Percentiles rank a stretch among this genome's conserved stretches.
phyloP scores from a whole-genome alignment of 2,888 invertebrate genomes.

The Caenorhabditis virilis region DNA sequence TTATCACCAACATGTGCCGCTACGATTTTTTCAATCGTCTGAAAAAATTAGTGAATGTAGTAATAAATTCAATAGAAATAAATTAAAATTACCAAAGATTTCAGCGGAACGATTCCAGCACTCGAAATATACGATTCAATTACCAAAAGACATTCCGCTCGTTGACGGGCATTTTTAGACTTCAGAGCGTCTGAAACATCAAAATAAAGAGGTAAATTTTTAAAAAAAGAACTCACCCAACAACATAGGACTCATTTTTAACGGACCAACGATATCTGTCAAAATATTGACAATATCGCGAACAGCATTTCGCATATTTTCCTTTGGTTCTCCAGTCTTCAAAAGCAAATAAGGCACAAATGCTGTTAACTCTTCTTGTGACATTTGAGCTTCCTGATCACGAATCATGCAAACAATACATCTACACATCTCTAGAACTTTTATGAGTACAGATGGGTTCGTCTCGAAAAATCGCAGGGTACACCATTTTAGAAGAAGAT shows the following conservation, averaged over 20 bases:
- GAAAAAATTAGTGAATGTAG: too few species aligned
- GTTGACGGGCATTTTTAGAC: constrained; percentile 92
- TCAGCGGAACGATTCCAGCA: constrained; percentile 75
- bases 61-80: not conserved
- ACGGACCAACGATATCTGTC: constrained; percentile 42
- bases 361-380: constrained; percentile 83
- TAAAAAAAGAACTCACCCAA: constrained; percentile 27
- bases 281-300: constrained; percentile 46
- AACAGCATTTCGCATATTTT: constrained; percentile 40
- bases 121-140: constrained; percentile 79
- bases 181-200: constrained; percentile 80
- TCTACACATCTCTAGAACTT: constrained; percentile 69
- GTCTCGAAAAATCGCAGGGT: constrained; percentile 96
- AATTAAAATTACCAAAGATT: constrained; percentile 73
- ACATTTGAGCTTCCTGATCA: constrained; percentile 75
- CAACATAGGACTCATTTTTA: constrained; percentile 45
- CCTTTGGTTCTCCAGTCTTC: constrained; percentile 74
- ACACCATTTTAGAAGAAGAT: constrained; percentile 93
- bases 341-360: constrained; percentile 92
- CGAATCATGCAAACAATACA: constrained; percentile 73
- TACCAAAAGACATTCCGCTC: constrained; percentile 93
- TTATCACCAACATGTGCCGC: constrained; percentile 93
- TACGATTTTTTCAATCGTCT: constrained; percentile 82
- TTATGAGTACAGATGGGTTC: constrained; percentile 92
- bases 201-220: not conserved